Conservation (phyloP, 2,888 invertebrate genomes). For the Gibbula magus region DNA sequence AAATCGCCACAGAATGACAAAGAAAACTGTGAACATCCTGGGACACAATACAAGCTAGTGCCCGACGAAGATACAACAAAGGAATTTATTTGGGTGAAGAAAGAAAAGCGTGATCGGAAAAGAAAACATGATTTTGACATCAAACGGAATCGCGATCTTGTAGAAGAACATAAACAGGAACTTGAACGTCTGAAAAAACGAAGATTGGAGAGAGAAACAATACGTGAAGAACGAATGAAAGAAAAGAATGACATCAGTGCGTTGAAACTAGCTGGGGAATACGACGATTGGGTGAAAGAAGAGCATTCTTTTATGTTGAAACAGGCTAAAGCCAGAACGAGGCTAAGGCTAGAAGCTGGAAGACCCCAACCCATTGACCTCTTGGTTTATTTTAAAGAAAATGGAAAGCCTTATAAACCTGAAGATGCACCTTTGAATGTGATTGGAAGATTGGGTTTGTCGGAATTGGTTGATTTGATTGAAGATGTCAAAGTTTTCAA, state of each 20-base stretch:
- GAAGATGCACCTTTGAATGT: not conserved
- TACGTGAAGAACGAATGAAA: not conserved
- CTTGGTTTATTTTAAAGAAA: not conserved
- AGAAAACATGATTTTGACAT: not conserved
- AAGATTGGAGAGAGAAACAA: not conserved
- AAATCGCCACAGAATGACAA: not conserved
- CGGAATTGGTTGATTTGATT: not conserved
- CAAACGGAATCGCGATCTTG: not conserved
- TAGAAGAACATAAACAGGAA: not conserved
- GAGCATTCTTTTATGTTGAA: constrained; percentile 20
- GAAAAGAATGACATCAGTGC: not conserved
- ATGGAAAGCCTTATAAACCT: not conserved
- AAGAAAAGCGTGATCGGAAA: not conserved
- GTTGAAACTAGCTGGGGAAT: not conserved
- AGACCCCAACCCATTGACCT: constrained; percentile 26
- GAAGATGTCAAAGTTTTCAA: not conserved
- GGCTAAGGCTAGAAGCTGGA: not conserved
- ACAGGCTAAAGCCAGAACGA: constrained; percentile 6
- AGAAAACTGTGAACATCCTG: not conserved
- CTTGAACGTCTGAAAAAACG: not conserved
- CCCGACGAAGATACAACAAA: not conserved
- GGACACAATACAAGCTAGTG: not conserved
- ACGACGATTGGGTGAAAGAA: constrained; percentile 16
- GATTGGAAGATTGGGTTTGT: not conserved
- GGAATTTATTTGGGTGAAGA: not conserved